Base-by-base conservation (phyloP, 2,888 invertebrate species). In the Drosophila maculinotata region DNA sequence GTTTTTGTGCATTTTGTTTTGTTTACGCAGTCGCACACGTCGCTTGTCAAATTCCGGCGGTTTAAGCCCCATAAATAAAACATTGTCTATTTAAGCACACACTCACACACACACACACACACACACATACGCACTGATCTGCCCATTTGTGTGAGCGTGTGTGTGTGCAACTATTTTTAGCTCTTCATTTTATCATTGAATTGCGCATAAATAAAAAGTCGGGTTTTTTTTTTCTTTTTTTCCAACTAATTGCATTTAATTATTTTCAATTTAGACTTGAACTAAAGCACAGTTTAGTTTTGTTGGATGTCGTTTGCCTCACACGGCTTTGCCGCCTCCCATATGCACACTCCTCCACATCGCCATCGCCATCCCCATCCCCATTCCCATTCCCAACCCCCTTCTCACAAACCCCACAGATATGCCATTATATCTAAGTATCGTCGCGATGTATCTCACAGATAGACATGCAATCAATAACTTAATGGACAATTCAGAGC, bases 191-290 rank as follows among this genome's bases (percentile, higher is more conserved):
- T 56, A 69, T 65, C 58, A 78, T 67, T 78, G 65, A 78, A 80
- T 74, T 74, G 65, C 59, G 62, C 71, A 62, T 75, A 69, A 69
- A 68, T 68, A 62, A 62, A 66, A n/a, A n/a, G n/a, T n/a, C n/a
- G n/a, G n/a, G 45, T 14, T 28, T 48, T 41, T 49, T 12, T 36
- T 15, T 53, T 36, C 12, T 49, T 39, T 48, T 54, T 59, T 31
- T 56, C 14, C 41, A 54, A 64, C 78, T 83, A 82, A 87, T 86
- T 87, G 78, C 70, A 66, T 58, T 78, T 80, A 83, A 83, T 83
- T 82, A 76, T 67, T 80, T 67, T 67, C 66, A 80, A 82, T 87
- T 82, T 59, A 80, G 74, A 33, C 49, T 33, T 54, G 36, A 60
- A 69, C 58, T 69, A 66, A 76, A 49, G 69, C 63, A 52, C 42